These are phyloP conservation scores for Zaprionus tsacasi DNA, from an alignment of 1,140 invertebrate species.

Conservation along the genomic window DNA sequence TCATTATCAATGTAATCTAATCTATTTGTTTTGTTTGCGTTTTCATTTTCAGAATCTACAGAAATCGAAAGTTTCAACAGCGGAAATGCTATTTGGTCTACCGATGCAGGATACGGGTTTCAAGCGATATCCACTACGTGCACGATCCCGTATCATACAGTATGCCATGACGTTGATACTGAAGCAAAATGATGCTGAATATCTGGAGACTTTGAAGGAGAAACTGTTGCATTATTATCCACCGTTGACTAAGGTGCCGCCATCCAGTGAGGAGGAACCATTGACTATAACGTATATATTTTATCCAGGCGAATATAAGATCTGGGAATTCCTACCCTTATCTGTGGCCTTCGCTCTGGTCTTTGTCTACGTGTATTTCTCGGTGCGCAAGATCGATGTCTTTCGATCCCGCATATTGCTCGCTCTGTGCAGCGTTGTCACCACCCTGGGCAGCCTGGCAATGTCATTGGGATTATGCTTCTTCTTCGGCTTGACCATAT, in stretches of 20 bases:
- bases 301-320: conserved; percentile 94
- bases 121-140: conserved; percentile 92
- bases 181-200: conserved; percentile 91
- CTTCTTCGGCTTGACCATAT: conserved; percentile 93
- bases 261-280: conserved; percentile 29
- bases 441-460: conserved; percentile 93
- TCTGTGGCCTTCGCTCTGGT: conserved; percentile 93
- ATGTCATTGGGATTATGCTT: conserved; percentile 98
- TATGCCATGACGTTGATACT: conserved; percentile 96
- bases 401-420: conserved; percentile 96
- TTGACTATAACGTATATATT: conserved; percentile 89
- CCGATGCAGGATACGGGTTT: conserved; percentile 95
- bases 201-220: conserved; percentile 89
- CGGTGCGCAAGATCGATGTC: conserved; percentile 96
- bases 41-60: conserved; percentile 87
- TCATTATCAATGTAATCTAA: conserved; percentile 12
- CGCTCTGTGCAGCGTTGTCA: conserved; percentile 94
- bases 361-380: conserved; percentile 97
- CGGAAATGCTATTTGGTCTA: conserved; percentile 96
- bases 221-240: conserved; percentile 90
- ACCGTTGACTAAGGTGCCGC: conserved; percentile 63
- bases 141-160: conserved; percentile 92
- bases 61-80: conserved; percentile 92
- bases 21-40: conserved; percentile 6
- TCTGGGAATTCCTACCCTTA: conserved; percentile 93